Conservation (phyloP, 2,888 invertebrate species). For the Idaea biselata region DNA sequence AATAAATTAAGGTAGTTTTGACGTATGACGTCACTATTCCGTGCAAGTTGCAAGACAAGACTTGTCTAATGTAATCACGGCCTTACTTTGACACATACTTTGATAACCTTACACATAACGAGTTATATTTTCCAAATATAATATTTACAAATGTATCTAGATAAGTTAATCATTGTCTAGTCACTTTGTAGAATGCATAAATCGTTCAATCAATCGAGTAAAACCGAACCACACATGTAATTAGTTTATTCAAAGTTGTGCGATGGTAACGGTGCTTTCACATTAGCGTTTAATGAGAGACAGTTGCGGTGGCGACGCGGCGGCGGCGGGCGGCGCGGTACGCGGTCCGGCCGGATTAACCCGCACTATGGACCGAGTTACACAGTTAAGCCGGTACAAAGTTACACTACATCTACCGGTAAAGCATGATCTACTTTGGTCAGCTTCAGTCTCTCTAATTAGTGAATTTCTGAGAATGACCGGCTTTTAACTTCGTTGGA, state of each 20-base stretch:
- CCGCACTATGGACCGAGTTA: constrained; percentile 21
- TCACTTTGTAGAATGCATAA: constrained; percentile 17
- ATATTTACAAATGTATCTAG: background rate
- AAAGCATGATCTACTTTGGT: constrained; percentile 25
- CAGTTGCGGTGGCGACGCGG: constrained; percentile 26
- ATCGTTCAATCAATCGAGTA: constrained; percentile 38
- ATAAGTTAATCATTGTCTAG: background rate
- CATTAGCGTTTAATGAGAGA: constrained; percentile 43
- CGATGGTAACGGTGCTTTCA: constrained; percentile 33
- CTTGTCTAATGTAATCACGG: no score
- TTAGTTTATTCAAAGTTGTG: constrained; percentile 43
- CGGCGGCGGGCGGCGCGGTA: no score
- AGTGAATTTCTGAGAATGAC: constrained; percentile 12
- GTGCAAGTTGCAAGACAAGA: no score
- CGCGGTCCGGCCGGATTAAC: constrained; percentile 16
- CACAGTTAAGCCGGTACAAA: constrained; percentile 27
- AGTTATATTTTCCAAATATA: no score
- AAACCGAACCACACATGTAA: constrained; percentile 34
- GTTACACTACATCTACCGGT: constrained; percentile 19
- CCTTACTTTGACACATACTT: no score
- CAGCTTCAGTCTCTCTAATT: constrained; percentile 25
- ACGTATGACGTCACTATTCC: no score
- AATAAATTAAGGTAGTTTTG: no score
- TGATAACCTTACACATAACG: no score
- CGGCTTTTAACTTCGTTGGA: constrained; percentile 13